These are phyloP conservation scores for Zhuqinia jingwanae DNA, from an alignment of 2,888 invertebrate species.

Conservation along the genomic window DNA sequence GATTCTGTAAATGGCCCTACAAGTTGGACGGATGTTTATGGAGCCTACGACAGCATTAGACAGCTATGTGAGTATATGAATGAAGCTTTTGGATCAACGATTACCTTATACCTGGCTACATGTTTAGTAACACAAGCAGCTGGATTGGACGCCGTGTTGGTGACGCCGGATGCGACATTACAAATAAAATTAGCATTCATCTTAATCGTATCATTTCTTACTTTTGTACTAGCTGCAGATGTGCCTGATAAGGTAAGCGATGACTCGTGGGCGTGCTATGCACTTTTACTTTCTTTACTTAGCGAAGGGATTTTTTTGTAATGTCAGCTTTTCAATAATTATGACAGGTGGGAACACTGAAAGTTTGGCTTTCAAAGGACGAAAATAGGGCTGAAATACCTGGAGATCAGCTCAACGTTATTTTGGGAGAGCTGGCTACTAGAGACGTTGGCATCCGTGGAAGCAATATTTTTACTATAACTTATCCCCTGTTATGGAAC, in stretches of 20 bases:
- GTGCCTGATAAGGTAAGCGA: neutral
- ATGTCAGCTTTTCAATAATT: neutral
- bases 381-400: conserved; percentile 26
- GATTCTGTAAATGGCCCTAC: too few species aligned
- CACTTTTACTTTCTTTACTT: too few species aligned
- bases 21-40: too few species aligned
- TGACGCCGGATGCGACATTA: neutral
- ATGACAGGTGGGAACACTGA: neutral
- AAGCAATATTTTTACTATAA: conserved; percentile 37
- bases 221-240: neutral
- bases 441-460: conserved; percentile 26
- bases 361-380: conserved; percentile 13
- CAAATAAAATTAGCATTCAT: neutral
- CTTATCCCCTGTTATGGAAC: neutral
- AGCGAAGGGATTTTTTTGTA: too few species aligned
- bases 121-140: neutral
- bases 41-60: neutral
- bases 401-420: conserved; percentile 4
- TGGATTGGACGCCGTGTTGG: neutral
- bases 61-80: neutral
- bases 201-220: neutral
- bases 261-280: too few species aligned
- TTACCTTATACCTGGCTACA: neutral
- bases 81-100: neutral
- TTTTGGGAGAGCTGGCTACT: conserved; percentile 6